phyloP scores from a whole-genome alignment of 2,113 vertebrate species.

The Polypterus bichir region DNA sequence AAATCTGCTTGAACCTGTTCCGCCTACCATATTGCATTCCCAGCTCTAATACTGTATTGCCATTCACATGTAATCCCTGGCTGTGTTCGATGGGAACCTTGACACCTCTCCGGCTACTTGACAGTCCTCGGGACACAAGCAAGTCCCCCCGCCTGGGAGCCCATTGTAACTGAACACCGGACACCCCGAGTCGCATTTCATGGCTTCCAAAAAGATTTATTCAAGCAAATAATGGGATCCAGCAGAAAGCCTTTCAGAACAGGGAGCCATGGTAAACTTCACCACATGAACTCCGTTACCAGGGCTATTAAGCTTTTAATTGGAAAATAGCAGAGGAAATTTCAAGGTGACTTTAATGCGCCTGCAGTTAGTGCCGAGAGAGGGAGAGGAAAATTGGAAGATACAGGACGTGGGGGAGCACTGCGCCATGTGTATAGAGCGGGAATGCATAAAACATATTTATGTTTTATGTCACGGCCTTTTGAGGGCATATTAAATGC shows the following conservation, averaged over 20 bases:
- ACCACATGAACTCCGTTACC: slow-evolving; percentile 88
- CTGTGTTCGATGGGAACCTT: slow-evolving; percentile 51
- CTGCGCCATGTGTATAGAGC: slow-evolving; percentile 21
- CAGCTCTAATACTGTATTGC: too few relatives aligned
- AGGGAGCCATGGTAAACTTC: slow-evolving; percentile 74
- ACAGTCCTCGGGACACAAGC: slow-evolving; percentile 56
- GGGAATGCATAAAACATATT: slow-evolving; percentile 41
- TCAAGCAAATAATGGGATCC: slow-evolving; percentile 97
- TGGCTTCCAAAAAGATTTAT: slow-evolving; percentile 84
- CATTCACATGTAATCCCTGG: slow-evolving; percentile 34
- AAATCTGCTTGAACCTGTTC: slow-evolving; percentile 15
- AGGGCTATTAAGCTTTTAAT: slow-evolving; percentile 99
- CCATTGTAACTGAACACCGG: slow-evolving; percentile 87
- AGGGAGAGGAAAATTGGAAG: slow-evolving; percentile 29
- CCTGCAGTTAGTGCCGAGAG: slow-evolving; percentile 45
- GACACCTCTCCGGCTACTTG: slow-evolving; percentile 47
- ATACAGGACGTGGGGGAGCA: slow-evolving; percentile 33
- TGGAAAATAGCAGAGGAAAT: slow-evolving; percentile 89
- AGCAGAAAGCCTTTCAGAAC: slow-evolving; percentile 70
- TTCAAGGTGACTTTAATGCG: slow-evolving; percentile 86
- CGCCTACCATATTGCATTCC: too few relatives aligned
- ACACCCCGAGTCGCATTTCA: slow-evolving; percentile 70
- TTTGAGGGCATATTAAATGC: slow-evolving; percentile 29
- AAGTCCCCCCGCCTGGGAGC: slow-evolving; percentile 60
- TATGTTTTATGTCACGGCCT: slow-evolving; percentile 34